Conservation (phyloP, 2,113 vertebrate species). For the Pseudorhombus dupliciocellatus region DNA sequence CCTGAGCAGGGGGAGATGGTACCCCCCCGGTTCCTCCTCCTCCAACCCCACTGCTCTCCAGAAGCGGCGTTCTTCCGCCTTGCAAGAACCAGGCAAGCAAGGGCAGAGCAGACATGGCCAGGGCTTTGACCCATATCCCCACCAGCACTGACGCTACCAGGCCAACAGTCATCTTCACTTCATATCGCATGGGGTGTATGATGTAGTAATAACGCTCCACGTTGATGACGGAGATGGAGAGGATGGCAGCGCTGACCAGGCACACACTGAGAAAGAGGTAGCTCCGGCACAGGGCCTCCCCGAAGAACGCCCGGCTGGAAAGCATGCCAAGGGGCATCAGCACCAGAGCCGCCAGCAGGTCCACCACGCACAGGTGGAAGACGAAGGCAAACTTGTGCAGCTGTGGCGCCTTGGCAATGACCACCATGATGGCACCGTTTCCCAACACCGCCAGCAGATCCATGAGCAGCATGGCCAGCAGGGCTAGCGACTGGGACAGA, state of each 20-base stretch:
- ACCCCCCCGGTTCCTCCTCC: conserved; percentile 52
- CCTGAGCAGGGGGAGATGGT: conserved; percentile 54
- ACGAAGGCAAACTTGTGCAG: conserved; percentile 98
- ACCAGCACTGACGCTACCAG: conserved; percentile 91
- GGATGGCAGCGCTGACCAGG: conserved; percentile 95
- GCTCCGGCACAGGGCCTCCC: conserved; percentile 90
- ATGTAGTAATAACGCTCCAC: conserved; percentile 98
- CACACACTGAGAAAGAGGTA: conserved; percentile 97
- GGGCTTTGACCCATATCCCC: conserved; percentile 95
- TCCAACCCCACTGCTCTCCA: conserved; percentile 62
- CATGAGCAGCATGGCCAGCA: conserved; percentile 96
- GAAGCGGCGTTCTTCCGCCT: conserved; percentile 72
- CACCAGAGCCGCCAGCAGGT: conserved; percentile 94
- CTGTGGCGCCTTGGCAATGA: conserved; percentile 93
- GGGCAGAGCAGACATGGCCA: conserved; percentile 91
- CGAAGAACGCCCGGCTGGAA: conserved; percentile 87
- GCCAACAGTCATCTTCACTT: conserved; percentile 95
- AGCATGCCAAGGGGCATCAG: conserved; percentile 98
- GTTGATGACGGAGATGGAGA: conserved; percentile 97
- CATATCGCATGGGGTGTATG: conserved; percentile 98
- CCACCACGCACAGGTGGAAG: conserved; percentile 98
- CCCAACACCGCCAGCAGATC: conserved; percentile 93
- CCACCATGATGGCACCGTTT: conserved; percentile 93
- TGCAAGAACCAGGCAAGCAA: conserved; percentile 90
- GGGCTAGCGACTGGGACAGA: conserved; percentile 87